A percentile compares a stretch with the other conserved stretches of the same genome.
Evolutionary conservation across 2,113 vertebrate genomes (phyloP).

Genomic region (Actinemys pallida): DNA sequence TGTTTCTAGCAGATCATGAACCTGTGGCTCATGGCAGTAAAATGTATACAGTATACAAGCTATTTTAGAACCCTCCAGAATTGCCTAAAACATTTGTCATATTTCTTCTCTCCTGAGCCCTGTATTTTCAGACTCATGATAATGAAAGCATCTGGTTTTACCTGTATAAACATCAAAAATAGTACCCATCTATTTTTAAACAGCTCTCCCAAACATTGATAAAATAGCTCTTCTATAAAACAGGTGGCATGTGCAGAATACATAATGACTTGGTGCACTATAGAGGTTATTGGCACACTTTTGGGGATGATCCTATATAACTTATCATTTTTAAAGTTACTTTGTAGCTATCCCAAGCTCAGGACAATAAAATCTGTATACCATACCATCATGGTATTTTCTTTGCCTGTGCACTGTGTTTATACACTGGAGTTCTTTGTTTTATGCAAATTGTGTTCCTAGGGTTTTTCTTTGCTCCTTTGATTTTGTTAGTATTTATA

Average conservation of each 20-base stretch:
- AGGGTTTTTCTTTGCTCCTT: background rate
- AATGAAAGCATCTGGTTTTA: background rate
- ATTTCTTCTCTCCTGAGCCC: background rate
- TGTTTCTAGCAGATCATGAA: background rate
- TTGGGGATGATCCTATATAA: background rate
- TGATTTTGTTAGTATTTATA: background rate
- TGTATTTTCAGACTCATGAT: background rate
- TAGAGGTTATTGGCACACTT: background rate
- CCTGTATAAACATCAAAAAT: background rate
- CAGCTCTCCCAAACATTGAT: background rate
- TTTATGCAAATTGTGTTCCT: background rate
- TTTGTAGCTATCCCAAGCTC: background rate
- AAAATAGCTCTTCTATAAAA: background rate
- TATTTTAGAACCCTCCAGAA: background rate
- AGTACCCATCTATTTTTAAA: background rate
- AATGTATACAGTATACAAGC: background rate
- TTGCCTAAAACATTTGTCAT: background rate
- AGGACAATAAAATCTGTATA: background rate
- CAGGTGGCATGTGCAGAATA: rapidly evolving
- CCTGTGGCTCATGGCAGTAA: background rate
- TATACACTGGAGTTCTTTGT: background rate
- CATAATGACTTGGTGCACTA: rapidly evolving
- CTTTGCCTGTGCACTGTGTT: background rate
- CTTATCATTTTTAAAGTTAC: background rate
- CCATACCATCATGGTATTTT: rapidly evolving